Percentiles rank a stretch among this genome's conserved stretches.
Evolutionary conservation across 2,797 vertebrate genomes (phyloP).

Genomic region (Galaxias olidus): DNA sequence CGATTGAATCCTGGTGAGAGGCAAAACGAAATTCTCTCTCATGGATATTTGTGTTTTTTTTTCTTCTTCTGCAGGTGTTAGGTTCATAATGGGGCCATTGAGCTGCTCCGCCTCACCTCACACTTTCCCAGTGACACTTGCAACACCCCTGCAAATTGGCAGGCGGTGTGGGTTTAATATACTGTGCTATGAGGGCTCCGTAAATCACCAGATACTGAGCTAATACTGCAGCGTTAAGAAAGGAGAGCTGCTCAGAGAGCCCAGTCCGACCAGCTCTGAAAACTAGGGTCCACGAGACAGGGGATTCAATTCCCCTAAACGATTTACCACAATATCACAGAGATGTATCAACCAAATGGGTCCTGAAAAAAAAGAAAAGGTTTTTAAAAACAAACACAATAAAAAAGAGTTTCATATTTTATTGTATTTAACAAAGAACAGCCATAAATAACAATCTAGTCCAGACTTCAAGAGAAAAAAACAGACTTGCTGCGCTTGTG

Average conservation of each 20-base stretch:
- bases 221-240: conserved; percentile 55
- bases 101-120: conserved; percentile 66
- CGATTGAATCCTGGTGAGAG: conserved; percentile 6
- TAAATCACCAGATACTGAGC: conserved; percentile 69
- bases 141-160: conserved; percentile 72
- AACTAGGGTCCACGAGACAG: not conserved
- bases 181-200: conserved; percentile 58
- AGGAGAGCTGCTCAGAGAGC: conserved; percentile 24
- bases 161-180: conserved; percentile 69
- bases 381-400: not conserved
- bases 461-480: not conserved
- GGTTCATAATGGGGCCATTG: conserved; percentile 70
- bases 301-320: conserved; percentile 36
- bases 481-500: conserved; percentile 14
- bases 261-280: no score
- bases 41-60: conserved; percentile 34
- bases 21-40: not conserved
- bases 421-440: not conserved
- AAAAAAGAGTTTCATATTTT: not conserved
- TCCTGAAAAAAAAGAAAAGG: no score
- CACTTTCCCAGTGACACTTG: conserved; percentile 72
- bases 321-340: conserved; percentile 33
- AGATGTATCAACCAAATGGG: not conserved
- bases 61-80: conserved; percentile 26
- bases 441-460: conserved; percentile 2